Base-by-base conservation (phyloP, 2,113 vertebrate species). In the Tenebrosternarchus preto region DNA sequence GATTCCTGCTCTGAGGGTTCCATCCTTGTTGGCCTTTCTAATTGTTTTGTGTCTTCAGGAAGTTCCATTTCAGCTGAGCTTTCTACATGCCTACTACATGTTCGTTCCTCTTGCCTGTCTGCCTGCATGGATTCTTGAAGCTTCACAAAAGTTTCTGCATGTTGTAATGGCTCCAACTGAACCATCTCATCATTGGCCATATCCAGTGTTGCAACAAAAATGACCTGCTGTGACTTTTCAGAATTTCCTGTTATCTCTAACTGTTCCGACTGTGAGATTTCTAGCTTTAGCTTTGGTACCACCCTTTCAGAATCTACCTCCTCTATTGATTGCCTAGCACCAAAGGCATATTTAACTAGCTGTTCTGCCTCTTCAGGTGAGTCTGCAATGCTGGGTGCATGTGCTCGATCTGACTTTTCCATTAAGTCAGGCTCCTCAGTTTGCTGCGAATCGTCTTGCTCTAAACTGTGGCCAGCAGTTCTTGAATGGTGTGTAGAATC, bases 1-100 rank as follows among this genome's bases (percentile, higher is more conserved):
- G 43, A 72, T 0, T 27, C 31, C 33, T 86, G 76, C 73, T 87
- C 50, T 24, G 25, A n/a, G 19, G 20, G 46, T 66, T 85, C 84
- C 31, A 76, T n/a, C 0, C 25, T 57, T 5, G 7, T n/a, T 4
- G 16, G 7, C 39, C 4, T 39, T 12, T 36, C 29, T 3, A 63
- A 22, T 46, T 66, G 77, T 76, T 81, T 83, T n/a, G 27, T 55
- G 24, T 80, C 55, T 39, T 80, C 80, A 53, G 76, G n/a, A 7
- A 81, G 83, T 60, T 80, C 31, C 0, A 39, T 27, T 66, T 86
- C 59, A 66, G 71, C 70, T 27, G 82, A 72, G 80, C 22, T 39
- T 73, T 59, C 50, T 8, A 43, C 67, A 33, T n/a, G 31, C 50
- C 86, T 82, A 74, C 77, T 4, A 29, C 77, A 87, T 85, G 86